A percentile compares a stretch with the other conserved stretches of the same genome.
Conservation (phyloP, 2,113 vertebrate genomes). For the Hippoglossus stenolepis region DNA sequence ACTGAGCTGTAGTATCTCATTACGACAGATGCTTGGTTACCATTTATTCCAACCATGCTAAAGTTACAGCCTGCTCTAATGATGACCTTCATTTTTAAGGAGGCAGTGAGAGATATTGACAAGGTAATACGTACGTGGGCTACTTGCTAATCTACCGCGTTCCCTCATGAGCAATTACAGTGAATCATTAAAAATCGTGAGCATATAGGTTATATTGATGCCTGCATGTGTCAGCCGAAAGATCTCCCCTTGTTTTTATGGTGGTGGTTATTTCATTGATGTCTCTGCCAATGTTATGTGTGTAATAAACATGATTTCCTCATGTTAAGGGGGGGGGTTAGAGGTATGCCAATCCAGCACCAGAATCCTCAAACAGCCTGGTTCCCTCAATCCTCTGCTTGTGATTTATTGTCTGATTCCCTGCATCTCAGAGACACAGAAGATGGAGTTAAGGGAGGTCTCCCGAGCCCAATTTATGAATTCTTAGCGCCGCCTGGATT, state of each 20-base stretch:
- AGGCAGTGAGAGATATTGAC: conserved; percentile 54
- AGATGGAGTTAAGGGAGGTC: conserved; percentile 72
- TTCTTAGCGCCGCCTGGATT: conserved; percentile 55
- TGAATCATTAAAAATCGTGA: conserved; percentile 51
- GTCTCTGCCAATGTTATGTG: conserved; percentile 23
- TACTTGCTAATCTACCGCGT: conserved; percentile 49
- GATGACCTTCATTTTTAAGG: conserved; percentile 45
- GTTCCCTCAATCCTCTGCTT: conserved; percentile 48
- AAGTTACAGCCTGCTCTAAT: conserved; percentile 40
- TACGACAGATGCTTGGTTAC: conserved; percentile 24
- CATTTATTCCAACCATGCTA: conserved; percentile 14
- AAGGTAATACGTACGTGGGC: conserved; percentile 34
- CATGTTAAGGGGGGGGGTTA: conserved; percentile 7
- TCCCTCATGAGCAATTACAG: conserved; percentile 50
- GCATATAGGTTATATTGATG: conserved; percentile 13
- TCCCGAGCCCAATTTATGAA: conserved; percentile 80
- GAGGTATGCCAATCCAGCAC: conserved; percentile 52
- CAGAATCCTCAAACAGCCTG: conserved; percentile 28
- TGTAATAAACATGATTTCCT: conserved; percentile 30
- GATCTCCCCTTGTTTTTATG: conserved; percentile 18
- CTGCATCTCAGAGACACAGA: conserved; percentile 61
- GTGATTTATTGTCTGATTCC: conserved; percentile 72
- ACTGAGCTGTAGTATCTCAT: conserved; percentile 37
- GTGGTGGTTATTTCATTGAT: not conserved
- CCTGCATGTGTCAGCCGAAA: conserved; percentile 29